Conservation (phyloP, 2,888 invertebrate genomes). For the Clanis bilineata region DNA sequence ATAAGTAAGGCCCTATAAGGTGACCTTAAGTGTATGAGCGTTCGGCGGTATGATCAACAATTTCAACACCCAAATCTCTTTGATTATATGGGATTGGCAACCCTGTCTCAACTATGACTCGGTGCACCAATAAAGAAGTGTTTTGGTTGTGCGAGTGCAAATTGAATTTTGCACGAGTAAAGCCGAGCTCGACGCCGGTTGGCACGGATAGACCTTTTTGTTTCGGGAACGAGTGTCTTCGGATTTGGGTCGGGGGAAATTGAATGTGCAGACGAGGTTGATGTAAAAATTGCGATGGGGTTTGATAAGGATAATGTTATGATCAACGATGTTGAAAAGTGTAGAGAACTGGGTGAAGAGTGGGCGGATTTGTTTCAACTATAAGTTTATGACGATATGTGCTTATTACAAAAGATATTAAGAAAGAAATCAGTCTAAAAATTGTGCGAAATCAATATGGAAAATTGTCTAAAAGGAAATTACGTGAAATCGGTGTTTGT, state of each 20-base stretch:
- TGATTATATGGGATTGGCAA: too few species aligned
- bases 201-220: background rate
- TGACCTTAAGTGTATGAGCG: too few species aligned
- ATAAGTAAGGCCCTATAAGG: too few species aligned
- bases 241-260: slow-evolving; percentile 4
- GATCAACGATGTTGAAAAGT: background rate
- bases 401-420: too few species aligned
- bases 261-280: background rate
- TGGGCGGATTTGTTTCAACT: too few species aligned
- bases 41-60: too few species aligned
- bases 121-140: background rate
- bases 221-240: slow-evolving; percentile 18
- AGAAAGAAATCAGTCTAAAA: too few species aligned
- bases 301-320: background rate
- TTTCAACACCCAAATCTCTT: too few species aligned
- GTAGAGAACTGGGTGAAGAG: background rate
- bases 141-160: background rate
- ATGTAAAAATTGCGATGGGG: background rate
- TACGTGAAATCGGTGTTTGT: too few species aligned
- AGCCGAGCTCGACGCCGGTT: background rate
- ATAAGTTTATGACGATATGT: too few species aligned
- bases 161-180: slow-evolving; percentile 12
- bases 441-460: too few species aligned
- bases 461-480: too few species aligned
- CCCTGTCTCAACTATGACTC: background rate